Evolutionary conservation across 2,888 invertebrate genomes (phyloP).

Genomic region (Rugalucina vietnamica): DNA sequence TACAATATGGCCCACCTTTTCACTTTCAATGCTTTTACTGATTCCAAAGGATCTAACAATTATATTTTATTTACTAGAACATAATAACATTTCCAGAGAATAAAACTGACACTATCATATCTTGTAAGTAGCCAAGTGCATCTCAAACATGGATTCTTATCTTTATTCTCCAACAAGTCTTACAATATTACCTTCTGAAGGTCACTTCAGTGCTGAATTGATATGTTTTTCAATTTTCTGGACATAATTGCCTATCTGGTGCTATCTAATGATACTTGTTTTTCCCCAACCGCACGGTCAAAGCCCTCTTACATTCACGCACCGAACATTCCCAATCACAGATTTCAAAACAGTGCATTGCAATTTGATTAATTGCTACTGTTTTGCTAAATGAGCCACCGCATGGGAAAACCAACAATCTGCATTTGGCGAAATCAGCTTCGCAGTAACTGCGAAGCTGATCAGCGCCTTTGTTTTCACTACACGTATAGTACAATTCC

Average conservation of each 20-base stretch:
- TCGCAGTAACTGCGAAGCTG: too few relatives aligned
- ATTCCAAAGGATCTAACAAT: background rate
- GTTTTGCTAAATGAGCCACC: background rate
- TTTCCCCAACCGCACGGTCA: slow-evolving; percentile 2
- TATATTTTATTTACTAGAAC: background rate
- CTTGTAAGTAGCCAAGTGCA: background rate
- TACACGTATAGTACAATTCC: too few relatives aligned
- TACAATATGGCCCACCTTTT: too few relatives aligned
- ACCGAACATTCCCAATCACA: background rate
- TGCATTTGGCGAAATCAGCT: too few relatives aligned
- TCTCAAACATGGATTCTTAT: background rate
- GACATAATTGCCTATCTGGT: background rate
- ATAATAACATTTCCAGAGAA: background rate
- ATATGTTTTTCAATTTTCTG: background rate
- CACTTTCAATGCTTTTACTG: too few relatives aligned
- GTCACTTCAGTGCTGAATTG: background rate
- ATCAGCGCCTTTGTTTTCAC: too few relatives aligned
- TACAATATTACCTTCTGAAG: too few relatives aligned
- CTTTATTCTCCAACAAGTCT: background rate
- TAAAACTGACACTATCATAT: background rate
- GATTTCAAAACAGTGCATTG: background rate
- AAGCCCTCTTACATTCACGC: background rate
- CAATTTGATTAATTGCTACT: background rate
- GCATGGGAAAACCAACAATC: too few relatives aligned
- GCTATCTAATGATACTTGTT: background rate